phyloP scores from a whole-genome alignment of 1,140 invertebrate genomes.

The Helicoverpa zea region DNA sequence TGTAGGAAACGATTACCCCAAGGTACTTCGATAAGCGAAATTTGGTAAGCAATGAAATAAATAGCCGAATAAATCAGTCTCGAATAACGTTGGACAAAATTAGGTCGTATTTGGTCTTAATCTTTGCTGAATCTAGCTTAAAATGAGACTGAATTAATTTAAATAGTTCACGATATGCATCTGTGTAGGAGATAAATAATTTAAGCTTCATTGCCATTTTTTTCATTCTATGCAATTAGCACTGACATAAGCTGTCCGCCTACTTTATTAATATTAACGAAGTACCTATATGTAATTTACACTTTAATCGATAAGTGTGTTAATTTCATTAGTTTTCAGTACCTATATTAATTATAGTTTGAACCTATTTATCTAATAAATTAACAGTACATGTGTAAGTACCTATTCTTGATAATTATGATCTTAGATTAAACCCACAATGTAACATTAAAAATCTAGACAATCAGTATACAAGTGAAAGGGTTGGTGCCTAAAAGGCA shows the following conservation, averaged over 20 bases:
- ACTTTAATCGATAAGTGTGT: too few species aligned
- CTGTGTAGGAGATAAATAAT: slow-evolving; percentile 18
- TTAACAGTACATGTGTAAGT: too few species aligned
- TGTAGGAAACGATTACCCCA: slow-evolving; percentile 64
- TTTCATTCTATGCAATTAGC: slow-evolving; percentile 3
- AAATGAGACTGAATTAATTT: slow-evolving; percentile 41
- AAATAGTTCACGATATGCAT: slow-evolving; percentile 21
- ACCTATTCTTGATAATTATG: too few species aligned
- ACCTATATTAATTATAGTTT: too few species aligned
- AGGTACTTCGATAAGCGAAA: slow-evolving; percentile 29
- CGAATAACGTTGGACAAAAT: slow-evolving; percentile 32
- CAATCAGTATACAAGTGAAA: not conserved
- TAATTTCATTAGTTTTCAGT: too few species aligned
- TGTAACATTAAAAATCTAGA: not conserved
- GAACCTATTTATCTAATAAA: too few species aligned
- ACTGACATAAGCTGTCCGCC: not conserved
- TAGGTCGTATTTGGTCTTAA: slow-evolving; percentile 36
- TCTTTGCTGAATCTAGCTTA: slow-evolving; percentile 40
- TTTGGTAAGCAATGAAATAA: slow-evolving; percentile 44
- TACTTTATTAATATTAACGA: not conserved
- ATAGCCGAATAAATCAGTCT: slow-evolving; percentile 48
- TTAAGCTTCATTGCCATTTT: not conserved
- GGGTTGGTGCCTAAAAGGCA: too few species aligned
- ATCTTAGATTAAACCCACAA: too few species aligned
- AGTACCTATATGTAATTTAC: too few species aligned